Evolutionary conservation across 2,797 vertebrate species (phyloP), one percentile per base, ranked within the genome.

Genomic region (Natrix natrix): DNA sequence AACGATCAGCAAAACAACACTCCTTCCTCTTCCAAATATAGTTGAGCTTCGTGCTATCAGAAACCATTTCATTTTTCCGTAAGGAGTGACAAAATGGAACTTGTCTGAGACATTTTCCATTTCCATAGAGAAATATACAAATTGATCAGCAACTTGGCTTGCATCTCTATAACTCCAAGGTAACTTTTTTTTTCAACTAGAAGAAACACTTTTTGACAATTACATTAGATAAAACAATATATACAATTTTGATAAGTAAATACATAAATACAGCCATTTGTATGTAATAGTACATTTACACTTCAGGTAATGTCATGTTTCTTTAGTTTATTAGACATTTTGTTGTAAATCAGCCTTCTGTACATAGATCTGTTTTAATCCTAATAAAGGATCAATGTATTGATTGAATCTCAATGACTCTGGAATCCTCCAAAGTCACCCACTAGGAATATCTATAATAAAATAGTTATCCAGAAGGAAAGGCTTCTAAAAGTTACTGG

Each of bases 201-300:
- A 97, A 97, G 96, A 97, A 97, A 96, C 97, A 98, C 97, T 98
- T 95, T 96, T 97, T 98, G 87, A 93, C 98, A 96, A 97, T 98
- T 97, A 97, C 97, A 92, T 97, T 96, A 97, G 97, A 96, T 91
- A 95, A 98, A 98, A 97, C 96, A 95, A 93, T 98, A 98, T 98
- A 95, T 98, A 98, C 98, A 98, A 66, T 97, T 97, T 97, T 96
- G 96, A 98, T 98, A 98, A 98, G 98, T 98, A 98, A 98, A 98
- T 98, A 98, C 97, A 97, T 98, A 97, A 97, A 97, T 98, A 98
- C 97, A 97, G 95, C 96, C 97, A 97, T 97, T 97, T 95, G 97
- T 97, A 97, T 96, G 97, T 97, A 97, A 97, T 92, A 90, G 96
- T 96, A 98, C 96, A 97, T 83, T 90, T 97, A 98, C 97, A 94